phyloP scores from a whole-genome alignment of 2,113 vertebrate species.

The Neogale vison region DNA sequence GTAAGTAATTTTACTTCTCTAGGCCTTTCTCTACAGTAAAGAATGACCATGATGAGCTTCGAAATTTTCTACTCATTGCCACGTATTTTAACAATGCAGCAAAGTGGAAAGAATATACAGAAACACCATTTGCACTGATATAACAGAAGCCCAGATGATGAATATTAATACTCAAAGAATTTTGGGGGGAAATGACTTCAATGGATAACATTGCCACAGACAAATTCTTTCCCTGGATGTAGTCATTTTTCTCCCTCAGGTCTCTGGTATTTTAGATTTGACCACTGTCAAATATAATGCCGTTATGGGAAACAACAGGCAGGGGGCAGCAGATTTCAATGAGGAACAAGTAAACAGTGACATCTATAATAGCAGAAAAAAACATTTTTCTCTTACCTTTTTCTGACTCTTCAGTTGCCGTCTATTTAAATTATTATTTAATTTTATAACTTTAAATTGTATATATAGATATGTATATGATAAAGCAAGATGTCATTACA shows the following conservation, averaged over 20 bases:
- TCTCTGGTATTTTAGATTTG: background rate
- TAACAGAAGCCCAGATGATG: background rate
- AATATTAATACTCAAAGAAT: background rate
- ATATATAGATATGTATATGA: background rate
- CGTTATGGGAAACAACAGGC: constrained; percentile 39
- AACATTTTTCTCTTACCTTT: background rate
- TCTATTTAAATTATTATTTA: constrained; percentile 13
- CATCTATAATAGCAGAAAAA: background rate
- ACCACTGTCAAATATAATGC: background rate
- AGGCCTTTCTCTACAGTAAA: background rate
- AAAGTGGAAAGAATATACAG: background rate
- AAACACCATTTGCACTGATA: background rate
- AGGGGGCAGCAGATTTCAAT: constrained; percentile 74
- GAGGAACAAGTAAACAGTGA: constrained; percentile 37
- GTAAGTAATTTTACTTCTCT: background rate
- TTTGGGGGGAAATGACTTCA: background rate
- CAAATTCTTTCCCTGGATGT: background rate
- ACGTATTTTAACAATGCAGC: background rate
- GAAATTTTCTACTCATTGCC: background rate
- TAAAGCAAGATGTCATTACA: background rate
- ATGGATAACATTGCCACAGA: background rate
- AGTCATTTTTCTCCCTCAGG: background rate
- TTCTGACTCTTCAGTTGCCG: background rate
- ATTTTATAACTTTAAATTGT: constrained; percentile 1
- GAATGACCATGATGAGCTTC: background rate